Evolutionary conservation across 1,140 invertebrate genomes (phyloP), one percentile per base, ranked within the genome.

Genomic region (Mizuhopecten yessoensis): DNA sequence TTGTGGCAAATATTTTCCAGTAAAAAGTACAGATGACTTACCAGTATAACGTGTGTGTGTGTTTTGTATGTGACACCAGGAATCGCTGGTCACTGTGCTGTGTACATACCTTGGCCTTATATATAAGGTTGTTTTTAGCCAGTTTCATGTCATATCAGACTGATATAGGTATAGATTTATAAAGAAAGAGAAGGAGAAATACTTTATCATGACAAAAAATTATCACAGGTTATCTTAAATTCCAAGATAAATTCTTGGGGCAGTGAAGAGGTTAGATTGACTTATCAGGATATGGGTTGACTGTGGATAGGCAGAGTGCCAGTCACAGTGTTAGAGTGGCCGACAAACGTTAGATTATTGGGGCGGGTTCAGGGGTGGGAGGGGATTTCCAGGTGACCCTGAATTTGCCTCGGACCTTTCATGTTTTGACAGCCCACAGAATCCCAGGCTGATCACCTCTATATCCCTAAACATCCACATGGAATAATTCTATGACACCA

Each of bases 141-240:
- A 75, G 29, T 75, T 75, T 29, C 17, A 75, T 75, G 17, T 75
- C 57, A 75, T 75, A 75, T n/a, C 57, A n/a, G n/a, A n/a, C 29
- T n/a, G 23, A 75, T 75, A 75, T 75, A 75, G n/a, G 29, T 75
- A 75, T 75, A 75, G 23, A 75, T 75, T 29, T 75, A 11, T 29
- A n/a, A 29, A 29, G 23, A n/a, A 75, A 75, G 29, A 75, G 23
- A 75, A 75, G 57, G 57, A n/a, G 57, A 75, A 75, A 75, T 75
- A 75, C 57, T 75, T 29, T 5, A 75, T 75, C 57, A 75, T 75
- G 57, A 75, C 57, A 75, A 75, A 75, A n/a, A 75, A 75, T 75
- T 75, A 75, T 75, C 57, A 29, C 57, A n/a, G 57, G 57, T 75
- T 75, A 75, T 75, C 57, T n/a, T 29, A n/a, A 75, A 29, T 75